Evolutionary conservation across 2,797 vertebrate genomes (phyloP), one percentile per base, ranked within the genome.

Genomic region (Alectoris magna): DNA sequence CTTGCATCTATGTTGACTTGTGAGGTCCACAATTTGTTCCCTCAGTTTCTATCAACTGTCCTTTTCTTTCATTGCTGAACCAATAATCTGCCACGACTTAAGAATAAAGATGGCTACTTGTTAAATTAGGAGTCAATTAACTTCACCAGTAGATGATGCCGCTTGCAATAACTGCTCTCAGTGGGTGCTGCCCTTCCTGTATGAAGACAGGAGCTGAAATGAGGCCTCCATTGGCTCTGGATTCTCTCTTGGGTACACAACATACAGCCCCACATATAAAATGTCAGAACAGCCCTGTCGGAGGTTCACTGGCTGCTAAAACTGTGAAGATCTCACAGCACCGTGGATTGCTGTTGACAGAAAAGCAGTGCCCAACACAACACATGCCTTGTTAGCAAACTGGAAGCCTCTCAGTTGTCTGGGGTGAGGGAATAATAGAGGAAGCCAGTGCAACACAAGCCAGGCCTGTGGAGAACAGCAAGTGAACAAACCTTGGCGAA

Each of bases 321-420:
- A 87, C 92, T 94, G 93, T 74, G 93, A 95, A 80, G 88, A 95
- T 95, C 94, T 92, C 93, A 75, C 80, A 93, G 93, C 92, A 95
- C 87, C 88, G 46, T 92, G 93, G 91, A 94, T 93, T 94, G 92
- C 75, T 95, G 95, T 92, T 95, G 94, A 96, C 94, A 96, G 94
- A 95, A 95, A 75, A 93, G 90, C 91, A 92, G 96, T 9, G 84
- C 93, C 93, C 96, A 96, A 88, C 90, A 96, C 71, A 94, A 96
- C 95, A 91, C 94, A 96, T 92, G 89, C 93, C 94, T 96, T 96
- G 94, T 95, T 95, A 96, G 95, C 91, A 93, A 96, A 95, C 96
- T 94, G 94, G 92, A 96, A 95, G 86, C 84, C 55, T 95, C 96
- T 96, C 88, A 87, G 94, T 93, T 91, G 85, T 95, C 94, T 92